Percentiles rank a stretch among this genome's conserved stretches.
These are phyloP conservation scores for Arnoldichthys spilopterus DNA, from an alignment of 2,797 vertebrate species.

Conservation along the genomic window DNA sequence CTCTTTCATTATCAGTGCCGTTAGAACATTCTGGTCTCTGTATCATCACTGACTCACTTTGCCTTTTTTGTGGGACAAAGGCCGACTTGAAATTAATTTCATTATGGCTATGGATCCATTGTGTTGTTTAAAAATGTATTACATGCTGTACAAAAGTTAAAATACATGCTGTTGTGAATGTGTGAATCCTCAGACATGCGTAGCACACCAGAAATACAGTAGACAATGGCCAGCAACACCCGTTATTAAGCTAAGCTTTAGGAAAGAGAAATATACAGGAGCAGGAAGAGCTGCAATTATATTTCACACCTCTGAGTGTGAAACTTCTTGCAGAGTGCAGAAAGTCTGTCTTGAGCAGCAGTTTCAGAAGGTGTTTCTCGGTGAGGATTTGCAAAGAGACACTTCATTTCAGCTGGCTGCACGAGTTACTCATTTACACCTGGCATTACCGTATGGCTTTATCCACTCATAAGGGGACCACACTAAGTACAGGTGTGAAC, in stretches of 20 bases:
- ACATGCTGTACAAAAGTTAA: background rate
- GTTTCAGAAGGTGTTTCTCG: background rate
- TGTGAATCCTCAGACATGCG: background rate
- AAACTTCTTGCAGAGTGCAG: background rate
- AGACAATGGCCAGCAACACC: background rate
- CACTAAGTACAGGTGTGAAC: too few relatives aligned
- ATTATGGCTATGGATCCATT: background rate
- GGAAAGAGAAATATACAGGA: background rate
- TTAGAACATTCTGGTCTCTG: constrained; percentile 26
- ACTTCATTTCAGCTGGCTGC: background rate
- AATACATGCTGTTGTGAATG: background rate
- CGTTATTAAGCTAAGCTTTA: background rate
- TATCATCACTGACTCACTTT: constrained; percentile 1
- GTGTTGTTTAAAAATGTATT: background rate
- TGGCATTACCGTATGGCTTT: background rate
- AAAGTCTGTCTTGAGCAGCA: background rate
- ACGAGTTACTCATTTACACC: background rate
- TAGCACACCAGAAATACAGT: background rate
- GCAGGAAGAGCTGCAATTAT: background rate
- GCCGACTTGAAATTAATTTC: constrained; percentile 26
- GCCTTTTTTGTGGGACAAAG: constrained; percentile 9
- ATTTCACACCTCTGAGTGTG: background rate
- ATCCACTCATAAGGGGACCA: too few relatives aligned
- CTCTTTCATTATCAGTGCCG: constrained; percentile 15
- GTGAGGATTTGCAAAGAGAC: too few relatives aligned